Evolutionary conservation across 2,797 vertebrate species (phyloP), one percentile per base, ranked within the genome.

Genomic region (Sebastiscus albofasciatus): DNA sequence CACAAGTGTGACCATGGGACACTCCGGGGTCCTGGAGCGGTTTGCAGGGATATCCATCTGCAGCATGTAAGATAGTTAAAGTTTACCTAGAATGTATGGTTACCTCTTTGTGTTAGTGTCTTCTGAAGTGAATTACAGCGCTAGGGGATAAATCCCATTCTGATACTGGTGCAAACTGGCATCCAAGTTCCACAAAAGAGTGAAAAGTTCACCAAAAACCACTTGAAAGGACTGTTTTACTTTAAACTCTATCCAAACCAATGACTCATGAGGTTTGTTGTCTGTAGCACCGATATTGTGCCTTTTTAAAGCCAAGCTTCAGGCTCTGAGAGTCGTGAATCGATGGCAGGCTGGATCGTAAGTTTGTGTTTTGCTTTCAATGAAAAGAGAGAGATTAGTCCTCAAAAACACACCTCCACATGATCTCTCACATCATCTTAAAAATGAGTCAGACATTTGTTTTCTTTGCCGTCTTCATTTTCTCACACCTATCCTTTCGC

Each of bases 1-100:
- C 27, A 49, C 69, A 77, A 77, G 83, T 86, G 82, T 68, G 87
- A 79, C 67, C 46, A 55, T n/a, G 27, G 39, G 55, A 34, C 62
- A 18, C 22, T 56, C 6, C 8, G 20, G 33, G 24, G 54, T 72
- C 69, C 14, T 42, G 61, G 18, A 62, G 73, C 1, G 62, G 22
- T 60, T 39, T 58, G 22, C 62, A 46, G 36, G 64, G 29, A 11
- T 20, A 18, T 34, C 66, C 42, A 46, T 14, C 42, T 46, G 42
- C 42, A 46, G 42, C 42, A 18, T 46, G 42, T 0, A 46, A 46
- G 42, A 46, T 18, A 16, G 6, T 46, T 69, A 2, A 69, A 82
- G 67, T 79, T 83, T 59, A 56, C 8, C 39, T 3, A 27, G 33
- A 70, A 39, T 72, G 58, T 31, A 16, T 20, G 29, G 8, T 70